Conservation (phyloP, 2,888 invertebrate species). For the Spialia ferax region DNA sequence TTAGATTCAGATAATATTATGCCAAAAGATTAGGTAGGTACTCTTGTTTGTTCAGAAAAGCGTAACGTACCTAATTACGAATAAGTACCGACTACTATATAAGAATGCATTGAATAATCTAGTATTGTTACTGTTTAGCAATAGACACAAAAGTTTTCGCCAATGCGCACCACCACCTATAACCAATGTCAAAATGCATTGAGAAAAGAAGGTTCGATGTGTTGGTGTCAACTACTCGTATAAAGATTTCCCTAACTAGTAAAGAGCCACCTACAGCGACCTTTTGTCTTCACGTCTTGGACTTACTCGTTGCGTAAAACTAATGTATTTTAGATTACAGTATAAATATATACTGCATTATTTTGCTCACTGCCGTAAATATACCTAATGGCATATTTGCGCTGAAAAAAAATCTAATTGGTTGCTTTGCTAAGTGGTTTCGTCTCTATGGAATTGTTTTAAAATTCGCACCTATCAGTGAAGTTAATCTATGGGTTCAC, state of each 20-base stretch:
- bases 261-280: background rate
- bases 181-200: too few species aligned
- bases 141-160: too few species aligned
- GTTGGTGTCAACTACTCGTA: background rate
- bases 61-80: too few species aligned
- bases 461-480: background rate
- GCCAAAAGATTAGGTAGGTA: too few species aligned
- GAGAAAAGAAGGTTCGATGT: background rate
- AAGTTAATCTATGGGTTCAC: background rate
- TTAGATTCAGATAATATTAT: too few species aligned
- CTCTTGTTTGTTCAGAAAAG: too few species aligned
- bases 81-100: too few species aligned
- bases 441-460: background rate
- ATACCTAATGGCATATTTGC: background rate
- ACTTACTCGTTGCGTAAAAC: background rate
- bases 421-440: background rate
- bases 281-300: background rate
- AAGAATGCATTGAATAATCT: too few species aligned
- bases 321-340: background rate
- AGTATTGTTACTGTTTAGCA: too few species aligned
- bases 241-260: background rate
- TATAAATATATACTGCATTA: background rate
- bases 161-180: too few species aligned
- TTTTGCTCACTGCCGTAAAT: background rate
- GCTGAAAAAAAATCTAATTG: background rate